Percentiles rank a stretch among this genome's conserved stretches.
Evolutionary conservation across 2,113 vertebrate species (phyloP).

Genomic region (Hymenochirus boettgeri): DNA sequence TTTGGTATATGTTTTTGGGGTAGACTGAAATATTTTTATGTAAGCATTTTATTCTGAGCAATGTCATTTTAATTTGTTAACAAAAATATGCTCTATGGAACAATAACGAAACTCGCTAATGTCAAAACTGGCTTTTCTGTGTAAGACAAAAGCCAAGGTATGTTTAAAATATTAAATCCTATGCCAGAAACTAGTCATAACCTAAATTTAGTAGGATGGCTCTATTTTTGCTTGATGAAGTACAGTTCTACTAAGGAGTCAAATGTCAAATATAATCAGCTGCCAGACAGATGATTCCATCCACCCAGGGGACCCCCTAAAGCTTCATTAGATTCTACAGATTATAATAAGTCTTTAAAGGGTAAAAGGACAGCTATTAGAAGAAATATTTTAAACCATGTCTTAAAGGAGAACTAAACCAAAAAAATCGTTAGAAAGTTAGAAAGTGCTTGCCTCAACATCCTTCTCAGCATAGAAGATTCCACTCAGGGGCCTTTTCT

Average conservation of each 20-base stretch:
- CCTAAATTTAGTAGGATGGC: slow-evolving; percentile 35
- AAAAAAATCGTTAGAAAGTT: no score
- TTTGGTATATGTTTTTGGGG: no score
- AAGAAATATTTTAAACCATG: no score
- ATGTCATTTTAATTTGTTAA: slow-evolving; percentile 3
- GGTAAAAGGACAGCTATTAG: slow-evolving; percentile 45
- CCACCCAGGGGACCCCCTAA: slow-evolving; percentile 40
- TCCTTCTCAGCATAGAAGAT: no score
- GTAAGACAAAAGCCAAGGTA: slow-evolving; percentile 31
- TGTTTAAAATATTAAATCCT: slow-evolving; percentile 26
- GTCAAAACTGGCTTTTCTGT: slow-evolving; percentile 15
- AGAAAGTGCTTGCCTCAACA: no score
- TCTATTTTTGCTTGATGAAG: slow-evolving; percentile 39
- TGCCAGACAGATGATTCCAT: slow-evolving; percentile 32
- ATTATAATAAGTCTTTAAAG: slow-evolving; percentile 47
- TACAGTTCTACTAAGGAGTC: slow-evolving; percentile 39
- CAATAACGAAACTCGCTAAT: slow-evolving; percentile 3
- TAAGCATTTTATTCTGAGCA: no score
- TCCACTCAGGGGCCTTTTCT: no score
- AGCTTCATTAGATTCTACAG: slow-evolving; percentile 40
- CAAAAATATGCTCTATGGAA: slow-evolving; percentile 12
- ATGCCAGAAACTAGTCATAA: slow-evolving; percentile 31
- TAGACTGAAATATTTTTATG: not conserved
- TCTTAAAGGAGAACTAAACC: no score
- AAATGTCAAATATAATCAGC: slow-evolving; percentile 38